Base-by-base conservation (phyloP, 2,888 invertebrate species). In the Yponomeuta malinellus region DNA sequence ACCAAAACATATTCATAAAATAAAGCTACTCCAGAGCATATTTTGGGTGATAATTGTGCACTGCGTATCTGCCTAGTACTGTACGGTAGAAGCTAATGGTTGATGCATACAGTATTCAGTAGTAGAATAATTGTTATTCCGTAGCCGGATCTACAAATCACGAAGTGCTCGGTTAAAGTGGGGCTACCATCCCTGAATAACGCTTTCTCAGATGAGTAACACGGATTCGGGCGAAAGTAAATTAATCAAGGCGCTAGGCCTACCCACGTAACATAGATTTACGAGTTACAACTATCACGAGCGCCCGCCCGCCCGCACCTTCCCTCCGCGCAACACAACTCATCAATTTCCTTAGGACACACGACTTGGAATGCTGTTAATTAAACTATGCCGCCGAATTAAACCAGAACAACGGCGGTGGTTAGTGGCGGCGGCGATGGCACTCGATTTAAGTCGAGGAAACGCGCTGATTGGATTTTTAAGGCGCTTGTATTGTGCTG, bases 311-410 rank as follows among this genome's bases (percentile, higher is more conserved):
- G 67, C 69, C 71, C 71, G 70, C 63, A 37, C 73, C 71, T 71
- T 71, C 73, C 68, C 72, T 74, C 78, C 78, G 71, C 80, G 79
- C 82, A 81, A 88, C 84, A 87, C 87, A 84, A 84, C 86, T 89
- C 90, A 90, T 90, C 88, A 89, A 90, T 90, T 89, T 85, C 82
- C 83, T 82, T 77, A 86, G 83, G 84, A 86, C 87, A 85, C 79
- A 83, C 82, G 79, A 82, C 84, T 88, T 79, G 84, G 85, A 87
- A 86, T 86, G 81, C 82, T 82, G 86, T 86, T 89, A 90, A 89
- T 89, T 89, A 90, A 90, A 90, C 87, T 87, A 87, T 87, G 83
- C 84, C 82, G 76, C 83, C 79, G 81, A 88, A 88, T 88, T 88
- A 85, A 85, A 83, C 77, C 77, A 75, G 79, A 76, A 76, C 78